These are phyloP conservation scores for Prinia subflava DNA, from an alignment of 2,113 vertebrate species.

Conservation along the genomic window DNA sequence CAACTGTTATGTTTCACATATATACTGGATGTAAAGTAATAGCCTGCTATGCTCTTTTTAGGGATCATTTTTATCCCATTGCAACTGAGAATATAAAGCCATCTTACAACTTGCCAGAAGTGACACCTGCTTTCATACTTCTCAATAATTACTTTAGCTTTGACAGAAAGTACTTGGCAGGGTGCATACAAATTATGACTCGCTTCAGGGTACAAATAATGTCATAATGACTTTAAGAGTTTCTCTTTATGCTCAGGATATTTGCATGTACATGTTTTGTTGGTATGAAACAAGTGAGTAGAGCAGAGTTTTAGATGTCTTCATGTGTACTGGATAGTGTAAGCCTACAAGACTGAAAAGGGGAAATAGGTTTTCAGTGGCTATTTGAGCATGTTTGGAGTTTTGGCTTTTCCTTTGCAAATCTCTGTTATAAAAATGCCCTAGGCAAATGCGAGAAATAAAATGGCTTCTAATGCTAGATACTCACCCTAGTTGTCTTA, in stretches of 20 bases:
- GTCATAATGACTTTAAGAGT: constrained; percentile 39
- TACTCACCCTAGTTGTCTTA: not conserved
- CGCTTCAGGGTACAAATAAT: constrained; percentile 55
- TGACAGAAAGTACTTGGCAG: constrained; percentile 61
- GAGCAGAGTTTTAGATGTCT: not conserved
- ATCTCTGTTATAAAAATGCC: not conserved
- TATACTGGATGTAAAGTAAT: constrained; percentile 22
- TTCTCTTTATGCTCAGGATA: constrained; percentile 19
- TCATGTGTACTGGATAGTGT: not conserved
- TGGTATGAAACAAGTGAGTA: not conserved
- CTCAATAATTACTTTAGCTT: constrained; percentile 70
- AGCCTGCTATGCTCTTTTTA: constrained; percentile 62
- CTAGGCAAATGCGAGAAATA: not conserved
- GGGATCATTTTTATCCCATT: constrained; percentile 57
- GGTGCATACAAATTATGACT: constrained; percentile 47
- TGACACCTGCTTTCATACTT: constrained; percentile 71
- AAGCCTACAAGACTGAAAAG: not conserved
- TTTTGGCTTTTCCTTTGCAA: not conserved
- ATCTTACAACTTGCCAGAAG: constrained; percentile 58
- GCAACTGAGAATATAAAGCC: constrained; percentile 55
- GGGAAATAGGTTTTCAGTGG: not conserved
- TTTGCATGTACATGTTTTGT: constrained; percentile 22
- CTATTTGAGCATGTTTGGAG: not conserved
- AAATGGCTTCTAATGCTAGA: not conserved
- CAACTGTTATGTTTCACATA: constrained; percentile 41